A percentile compares a stretch with the other conserved stretches of the same genome.
These are phyloP conservation scores for Drosophila pseudoananassae DNA, from an alignment of 1,140 invertebrate species.

Conservation along the genomic window DNA sequence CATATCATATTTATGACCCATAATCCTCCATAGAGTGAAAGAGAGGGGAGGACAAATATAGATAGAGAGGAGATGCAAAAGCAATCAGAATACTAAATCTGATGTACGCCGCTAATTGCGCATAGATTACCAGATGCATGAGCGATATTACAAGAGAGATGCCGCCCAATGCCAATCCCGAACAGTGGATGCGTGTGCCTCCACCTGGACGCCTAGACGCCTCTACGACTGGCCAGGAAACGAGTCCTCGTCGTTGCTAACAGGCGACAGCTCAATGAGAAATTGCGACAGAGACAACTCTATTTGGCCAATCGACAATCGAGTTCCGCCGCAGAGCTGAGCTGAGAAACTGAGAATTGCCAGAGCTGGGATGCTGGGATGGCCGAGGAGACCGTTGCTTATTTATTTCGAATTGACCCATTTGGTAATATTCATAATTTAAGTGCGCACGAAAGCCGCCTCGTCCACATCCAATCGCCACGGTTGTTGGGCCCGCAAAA, in stretches of 20 bases:
- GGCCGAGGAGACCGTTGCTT: constrained; percentile 62
- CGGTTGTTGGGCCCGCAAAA: constrained; percentile 37
- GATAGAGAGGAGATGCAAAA: constrained; percentile 36
- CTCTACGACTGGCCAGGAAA: constrained; percentile 23
- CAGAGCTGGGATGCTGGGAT: constrained; percentile 3
- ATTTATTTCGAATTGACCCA: constrained; percentile 83
- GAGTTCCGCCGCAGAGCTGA: constrained; percentile 3
- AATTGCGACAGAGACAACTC: constrained; percentile 78
- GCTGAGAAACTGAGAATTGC: constrained; percentile 3
- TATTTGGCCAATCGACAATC: constrained; percentile 54
- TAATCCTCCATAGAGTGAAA: constrained; percentile 13
- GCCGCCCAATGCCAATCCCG: constrained; percentile 59
- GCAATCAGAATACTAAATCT: constrained; percentile 81
- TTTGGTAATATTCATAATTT: constrained; percentile 83
- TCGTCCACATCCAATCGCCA: constrained; percentile 26
- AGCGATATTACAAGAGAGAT: constrained; percentile 61
- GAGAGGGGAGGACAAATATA: neutral
- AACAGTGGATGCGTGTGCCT: constrained; percentile 2
- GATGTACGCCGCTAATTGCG: constrained; percentile 79
- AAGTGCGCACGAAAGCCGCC: constrained; percentile 70
- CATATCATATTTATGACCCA: constrained; percentile 69
- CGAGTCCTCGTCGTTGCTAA: constrained; percentile 23
- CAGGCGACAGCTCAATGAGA: constrained; percentile 74
- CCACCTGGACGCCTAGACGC: neutral
- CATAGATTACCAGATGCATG: constrained; percentile 81